phyloP scores from a whole-genome alignment of 1,140 invertebrate genomes.

The Glomeris maerens region DNA sequence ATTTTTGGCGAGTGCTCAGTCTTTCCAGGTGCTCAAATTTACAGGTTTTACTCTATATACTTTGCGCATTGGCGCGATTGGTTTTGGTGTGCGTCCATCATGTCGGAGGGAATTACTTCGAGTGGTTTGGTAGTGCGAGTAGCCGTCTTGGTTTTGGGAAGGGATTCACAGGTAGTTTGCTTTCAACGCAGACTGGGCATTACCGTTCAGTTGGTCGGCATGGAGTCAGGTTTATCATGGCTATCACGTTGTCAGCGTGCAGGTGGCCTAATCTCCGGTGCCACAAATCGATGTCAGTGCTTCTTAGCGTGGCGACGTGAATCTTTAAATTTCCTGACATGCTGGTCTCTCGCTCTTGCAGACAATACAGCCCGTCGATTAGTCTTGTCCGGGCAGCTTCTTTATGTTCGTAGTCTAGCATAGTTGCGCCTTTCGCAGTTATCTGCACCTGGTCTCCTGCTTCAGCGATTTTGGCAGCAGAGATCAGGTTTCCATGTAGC shows the following conservation, averaged over 20 bases:
- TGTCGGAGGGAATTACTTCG: constrained; percentile 13
- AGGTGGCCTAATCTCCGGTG: constrained; percentile 7
- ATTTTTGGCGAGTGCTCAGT: too few species aligned
- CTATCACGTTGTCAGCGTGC: neutral
- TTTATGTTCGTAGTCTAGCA: neutral
- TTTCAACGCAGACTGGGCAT: constrained; percentile 1
- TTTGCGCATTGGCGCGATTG: neutral
- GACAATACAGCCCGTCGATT: neutral
- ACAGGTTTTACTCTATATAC: too few species aligned
- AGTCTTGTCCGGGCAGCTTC: too few species aligned
- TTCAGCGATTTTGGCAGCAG: neutral
- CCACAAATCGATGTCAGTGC: constrained; percentile 3
- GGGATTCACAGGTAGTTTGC: constrained; percentile 6
- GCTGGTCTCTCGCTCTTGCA: neutral
- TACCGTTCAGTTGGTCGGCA: neutral
- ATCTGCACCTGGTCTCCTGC: neutral
- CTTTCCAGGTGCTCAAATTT: too few species aligned
- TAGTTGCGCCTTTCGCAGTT: neutral
- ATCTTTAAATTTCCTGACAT: neutral
- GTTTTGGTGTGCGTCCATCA: constrained; percentile 12
- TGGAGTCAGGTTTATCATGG: neutral
- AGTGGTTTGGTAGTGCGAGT: neutral
- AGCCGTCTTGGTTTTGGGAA: neutral
- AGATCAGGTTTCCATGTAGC: too few species aligned
- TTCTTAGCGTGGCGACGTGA: neutral